Conservation (phyloP, 2,888 invertebrate species). For the Eupithecia inturbata region DNA sequence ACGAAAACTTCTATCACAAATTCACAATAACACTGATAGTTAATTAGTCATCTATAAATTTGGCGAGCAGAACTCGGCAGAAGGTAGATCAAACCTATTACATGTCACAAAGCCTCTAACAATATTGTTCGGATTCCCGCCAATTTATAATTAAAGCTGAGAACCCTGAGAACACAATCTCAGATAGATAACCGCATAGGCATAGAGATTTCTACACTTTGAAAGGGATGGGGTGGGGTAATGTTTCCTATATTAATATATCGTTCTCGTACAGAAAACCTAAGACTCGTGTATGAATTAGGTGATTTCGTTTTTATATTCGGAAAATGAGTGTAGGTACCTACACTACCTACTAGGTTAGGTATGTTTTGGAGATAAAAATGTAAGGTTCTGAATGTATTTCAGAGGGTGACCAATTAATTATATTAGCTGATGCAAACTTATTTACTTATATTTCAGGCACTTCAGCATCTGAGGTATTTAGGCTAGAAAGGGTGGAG, state of each 20-base stretch:
- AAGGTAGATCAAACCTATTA: constrained; percentile 1
- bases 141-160: constrained; percentile 35
- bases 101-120: constrained; percentile 7
- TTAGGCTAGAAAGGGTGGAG: background rate
- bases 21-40: background rate
- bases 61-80: background rate
- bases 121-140: constrained; percentile 19
- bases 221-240: background rate
- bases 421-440: background rate
- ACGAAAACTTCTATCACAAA: background rate
- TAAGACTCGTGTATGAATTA: background rate
- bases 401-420: background rate
- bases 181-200: constrained; percentile 23
- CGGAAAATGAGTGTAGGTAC: background rate
- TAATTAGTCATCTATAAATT: background rate
- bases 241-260: background rate
- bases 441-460: background rate
- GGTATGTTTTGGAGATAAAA: background rate
- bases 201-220: background rate
- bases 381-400: background rate
- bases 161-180: constrained; percentile 28
- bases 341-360: no score
- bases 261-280: background rate
- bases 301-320: background rate
- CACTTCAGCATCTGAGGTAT: background rate